These are phyloP conservation scores for Halichoeres trimaculatus DNA, from an alignment of 2,113 vertebrate species.

Conservation along the genomic window DNA sequence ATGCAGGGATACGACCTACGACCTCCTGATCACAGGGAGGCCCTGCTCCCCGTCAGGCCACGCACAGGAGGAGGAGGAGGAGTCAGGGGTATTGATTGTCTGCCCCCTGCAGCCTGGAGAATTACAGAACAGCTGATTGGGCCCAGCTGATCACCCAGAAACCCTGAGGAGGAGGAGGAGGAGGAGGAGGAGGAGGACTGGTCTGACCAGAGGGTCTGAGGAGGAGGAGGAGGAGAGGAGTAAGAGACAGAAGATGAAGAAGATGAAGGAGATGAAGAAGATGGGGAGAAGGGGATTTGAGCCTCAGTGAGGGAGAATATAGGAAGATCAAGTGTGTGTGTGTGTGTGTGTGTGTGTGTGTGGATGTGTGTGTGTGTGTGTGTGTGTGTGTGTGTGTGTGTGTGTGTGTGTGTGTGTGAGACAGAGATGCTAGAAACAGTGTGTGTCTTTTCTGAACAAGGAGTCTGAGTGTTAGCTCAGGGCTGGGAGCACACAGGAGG, in stretches of 20 bases:
- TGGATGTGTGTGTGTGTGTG: neutral
- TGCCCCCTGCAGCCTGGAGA: conserved; percentile 59
- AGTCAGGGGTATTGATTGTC: conserved; percentile 63
- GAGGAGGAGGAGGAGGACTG: conserved; percentile 33
- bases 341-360: neutral
- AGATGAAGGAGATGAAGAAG: conserved; percentile 60
- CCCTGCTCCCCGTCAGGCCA: conserved; percentile 29
- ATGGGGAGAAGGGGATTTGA: conserved; percentile 45
- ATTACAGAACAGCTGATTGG: conserved; percentile 68
- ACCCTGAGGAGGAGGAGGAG: conserved; percentile 20
- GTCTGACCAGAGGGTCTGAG: conserved; percentile 22
- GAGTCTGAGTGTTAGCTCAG: conserved; percentile 45
- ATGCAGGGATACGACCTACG: conserved; percentile 52
- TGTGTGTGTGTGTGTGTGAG: neutral
- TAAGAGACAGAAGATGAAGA: conserved; percentile 33
- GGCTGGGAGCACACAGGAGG: conserved; percentile 43
- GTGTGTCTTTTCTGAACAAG: conserved; percentile 54
- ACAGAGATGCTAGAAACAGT: conserved; percentile 28
- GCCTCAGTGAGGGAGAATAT: conserved; percentile 33
- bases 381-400: conserved; percentile 5
- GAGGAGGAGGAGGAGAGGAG: neutral
- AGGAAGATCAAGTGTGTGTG: conserved; percentile 27
- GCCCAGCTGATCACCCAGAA: conserved; percentile 38
- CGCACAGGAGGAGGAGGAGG: conserved; percentile 35
- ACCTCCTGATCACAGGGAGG: conserved; percentile 52